These are phyloP conservation scores for Parasteatoda tepidariorum DNA, from an alignment of 1,140 invertebrate genomes.

Conservation along the genomic window DNA sequence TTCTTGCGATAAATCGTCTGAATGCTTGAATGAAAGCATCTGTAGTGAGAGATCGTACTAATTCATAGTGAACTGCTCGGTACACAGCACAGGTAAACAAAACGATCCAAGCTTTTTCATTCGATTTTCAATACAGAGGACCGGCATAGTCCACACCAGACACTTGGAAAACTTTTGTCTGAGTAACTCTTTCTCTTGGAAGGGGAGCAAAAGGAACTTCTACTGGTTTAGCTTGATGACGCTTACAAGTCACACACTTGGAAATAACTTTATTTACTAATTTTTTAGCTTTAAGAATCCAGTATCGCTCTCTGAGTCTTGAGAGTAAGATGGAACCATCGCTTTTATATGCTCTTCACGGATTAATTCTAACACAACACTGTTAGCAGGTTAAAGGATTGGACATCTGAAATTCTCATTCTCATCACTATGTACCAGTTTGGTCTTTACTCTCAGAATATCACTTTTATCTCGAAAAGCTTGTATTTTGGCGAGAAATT, in stretches of 20 bases:
- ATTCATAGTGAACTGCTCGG: conserved; percentile 7
- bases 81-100: conserved; percentile 14
- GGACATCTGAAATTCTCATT: conserved; percentile 7
- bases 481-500: conserved; percentile 25
- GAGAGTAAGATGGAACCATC: not conserved
- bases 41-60: not conserved
- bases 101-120: conserved; percentile 1
- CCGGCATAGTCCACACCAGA: conserved; percentile 66
- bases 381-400: conserved; percentile 6
- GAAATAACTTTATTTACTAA: conserved; percentile 6
- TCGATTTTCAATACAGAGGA: not conserved
- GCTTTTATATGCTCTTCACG: not conserved
- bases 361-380: conserved; percentile 3
- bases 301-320: conserved; percentile 9
- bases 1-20: conserved; percentile 4
- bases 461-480: not conserved
- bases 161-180: no score
- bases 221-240: not conserved
- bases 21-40: conserved; percentile 6
- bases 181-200: conserved; percentile 64
- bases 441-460: conserved; percentile 11
- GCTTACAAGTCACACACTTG: conserved; percentile 1
- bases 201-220: conserved; percentile 20
- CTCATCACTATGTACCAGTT: conserved; percentile 9
- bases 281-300: conserved; percentile 24